Evolutionary conservation across 2,888 invertebrate genomes (phyloP).

Genomic region (Stegophylla sp.): DNA sequence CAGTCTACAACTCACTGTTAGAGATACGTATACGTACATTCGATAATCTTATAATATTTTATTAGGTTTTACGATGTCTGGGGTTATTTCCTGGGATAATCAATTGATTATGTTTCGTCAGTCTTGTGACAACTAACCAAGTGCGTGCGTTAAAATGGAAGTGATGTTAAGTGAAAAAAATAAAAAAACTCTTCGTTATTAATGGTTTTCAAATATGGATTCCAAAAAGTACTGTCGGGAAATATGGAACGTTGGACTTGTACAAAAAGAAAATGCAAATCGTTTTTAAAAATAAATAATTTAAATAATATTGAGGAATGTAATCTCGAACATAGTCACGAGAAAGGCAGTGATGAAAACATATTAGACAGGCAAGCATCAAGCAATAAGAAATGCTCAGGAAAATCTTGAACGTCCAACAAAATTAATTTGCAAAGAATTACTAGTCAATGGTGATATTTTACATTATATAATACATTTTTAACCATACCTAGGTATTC

Average conservation of each 20-base stretch:
- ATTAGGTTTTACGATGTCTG: no score
- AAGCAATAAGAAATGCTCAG: neutral
- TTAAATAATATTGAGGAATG: conserved; percentile 4
- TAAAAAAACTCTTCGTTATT: neutral
- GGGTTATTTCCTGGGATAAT: no score
- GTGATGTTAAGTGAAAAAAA: neutral
- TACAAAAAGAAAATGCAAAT: neutral
- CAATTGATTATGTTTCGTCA: no score
- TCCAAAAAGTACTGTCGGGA: neutral
- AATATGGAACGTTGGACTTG: neutral
- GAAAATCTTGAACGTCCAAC: neutral
- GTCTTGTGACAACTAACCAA: no score
- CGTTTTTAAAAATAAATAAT: neutral
- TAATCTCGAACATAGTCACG: neutral
- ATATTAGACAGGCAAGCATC: neutral
- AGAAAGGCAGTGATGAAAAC: neutral
- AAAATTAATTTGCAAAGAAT: no score
- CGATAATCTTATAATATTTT: neutral
- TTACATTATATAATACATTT: no score
- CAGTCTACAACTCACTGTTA: no score
- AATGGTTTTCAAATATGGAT: neutral
- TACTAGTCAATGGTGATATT: no score
- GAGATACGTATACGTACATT: neutral
- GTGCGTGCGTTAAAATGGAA: neutral
- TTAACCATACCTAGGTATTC: no score